Conservation (phyloP, 2,797 vertebrate species). For the Hybognathus amarus region DNA sequence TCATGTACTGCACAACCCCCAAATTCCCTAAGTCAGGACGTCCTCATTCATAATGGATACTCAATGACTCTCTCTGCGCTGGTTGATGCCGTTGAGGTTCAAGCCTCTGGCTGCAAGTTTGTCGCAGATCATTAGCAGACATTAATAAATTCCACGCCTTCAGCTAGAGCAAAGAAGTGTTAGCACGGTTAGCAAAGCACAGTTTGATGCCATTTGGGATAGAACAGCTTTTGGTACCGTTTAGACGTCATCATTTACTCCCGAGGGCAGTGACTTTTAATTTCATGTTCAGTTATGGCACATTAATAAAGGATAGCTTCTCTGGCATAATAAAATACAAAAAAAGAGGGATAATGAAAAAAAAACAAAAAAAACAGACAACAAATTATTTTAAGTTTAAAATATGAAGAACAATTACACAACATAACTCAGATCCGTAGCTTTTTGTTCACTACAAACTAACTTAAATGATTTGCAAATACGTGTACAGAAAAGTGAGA, state of each 20-base stretch:
- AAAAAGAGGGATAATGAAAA: slow-evolving; percentile 23
- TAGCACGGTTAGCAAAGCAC: slow-evolving; percentile 27
- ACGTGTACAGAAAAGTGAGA: neutral
- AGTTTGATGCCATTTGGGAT: slow-evolving; percentile 6
- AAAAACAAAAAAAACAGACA: neutral
- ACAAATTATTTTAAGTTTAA: neutral
- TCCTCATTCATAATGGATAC: slow-evolving; percentile 43
- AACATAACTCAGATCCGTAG: neutral
- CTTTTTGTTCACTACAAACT: neutral
- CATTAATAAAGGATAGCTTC: slow-evolving; percentile 42
- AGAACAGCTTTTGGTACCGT: slow-evolving; percentile 32
- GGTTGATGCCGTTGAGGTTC: slow-evolving; percentile 21
- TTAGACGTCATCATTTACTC: slow-evolving; percentile 41
- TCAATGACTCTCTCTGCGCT: slow-evolving; percentile 9
- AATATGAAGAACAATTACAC: neutral
- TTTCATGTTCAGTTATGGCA: slow-evolving; percentile 46
- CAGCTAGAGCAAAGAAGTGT: neutral
- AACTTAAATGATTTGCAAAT: neutral
- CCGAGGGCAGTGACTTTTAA: slow-evolving; percentile 13
- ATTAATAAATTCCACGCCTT: slow-evolving; percentile 36
- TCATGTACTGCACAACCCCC: slow-evolving; percentile 11
- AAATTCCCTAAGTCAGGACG: slow-evolving; percentile 24
- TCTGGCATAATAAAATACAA: too few relatives aligned
- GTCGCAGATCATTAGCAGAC: slow-evolving; percentile 45
- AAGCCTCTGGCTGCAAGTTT: slow-evolving; percentile 34